Percentiles rank a stretch among this genome's conserved stretches.
phyloP scores from a whole-genome alignment of 2,888 invertebrate species.

The Macrophya alboannulata region DNA sequence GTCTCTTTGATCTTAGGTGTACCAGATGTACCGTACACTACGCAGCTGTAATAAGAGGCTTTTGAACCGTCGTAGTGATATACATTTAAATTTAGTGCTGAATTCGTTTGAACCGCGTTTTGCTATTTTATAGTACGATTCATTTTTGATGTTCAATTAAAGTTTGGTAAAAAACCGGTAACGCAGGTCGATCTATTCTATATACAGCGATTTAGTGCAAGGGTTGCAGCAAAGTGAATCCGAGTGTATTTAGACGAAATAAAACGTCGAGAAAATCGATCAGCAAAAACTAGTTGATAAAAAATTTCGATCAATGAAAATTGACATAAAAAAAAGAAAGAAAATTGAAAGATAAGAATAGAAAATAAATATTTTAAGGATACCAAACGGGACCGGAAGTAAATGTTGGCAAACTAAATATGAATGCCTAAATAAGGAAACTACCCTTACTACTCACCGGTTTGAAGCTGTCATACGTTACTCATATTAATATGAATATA shows the following conservation, averaged over 20 bases:
- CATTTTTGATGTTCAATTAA: not conserved
- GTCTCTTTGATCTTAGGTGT: not conserved
- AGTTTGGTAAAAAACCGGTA: not conserved
- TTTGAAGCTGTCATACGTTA: slow-evolving; percentile 25
- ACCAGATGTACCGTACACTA: not conserved
- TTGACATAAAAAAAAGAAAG: not conserved
- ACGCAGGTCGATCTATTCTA: not conserved
- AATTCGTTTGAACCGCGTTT: not conserved
- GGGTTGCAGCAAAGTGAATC: not conserved
- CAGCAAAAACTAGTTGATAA: not conserved
- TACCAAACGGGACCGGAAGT: not conserved
- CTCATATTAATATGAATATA: slow-evolving; percentile 4
- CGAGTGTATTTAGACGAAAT: not conserved
- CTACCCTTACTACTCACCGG: slow-evolving; percentile 39
- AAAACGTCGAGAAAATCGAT: not conserved
- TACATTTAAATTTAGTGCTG: not conserved
- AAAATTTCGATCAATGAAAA: not conserved
- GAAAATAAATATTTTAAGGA: not conserved
- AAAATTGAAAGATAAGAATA: not conserved
- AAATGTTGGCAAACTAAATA: not conserved
- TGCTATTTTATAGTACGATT: not conserved
- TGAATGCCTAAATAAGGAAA: slow-evolving; percentile 9
- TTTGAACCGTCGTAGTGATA: not conserved
- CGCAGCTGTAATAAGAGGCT: not conserved
- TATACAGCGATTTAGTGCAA: not conserved